These are phyloP conservation scores for Ochlodes sylvanus DNA, from an alignment of 2,888 invertebrate species.

Conservation along the genomic window DNA sequence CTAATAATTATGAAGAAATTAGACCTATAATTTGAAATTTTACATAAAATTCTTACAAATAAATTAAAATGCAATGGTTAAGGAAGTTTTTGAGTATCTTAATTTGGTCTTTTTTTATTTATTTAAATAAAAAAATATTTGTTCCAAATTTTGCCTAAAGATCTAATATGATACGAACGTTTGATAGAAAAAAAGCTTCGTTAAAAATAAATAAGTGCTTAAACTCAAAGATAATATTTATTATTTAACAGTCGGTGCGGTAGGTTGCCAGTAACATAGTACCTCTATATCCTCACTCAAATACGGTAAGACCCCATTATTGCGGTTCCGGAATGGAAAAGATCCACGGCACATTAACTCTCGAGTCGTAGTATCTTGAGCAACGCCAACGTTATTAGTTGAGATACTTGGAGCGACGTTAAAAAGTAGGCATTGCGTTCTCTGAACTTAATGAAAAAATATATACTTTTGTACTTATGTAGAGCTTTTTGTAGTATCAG, in stretches of 20 bases:
- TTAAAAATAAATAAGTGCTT: not conserved
- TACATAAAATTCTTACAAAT: no score
- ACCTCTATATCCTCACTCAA: constrained; percentile 7
- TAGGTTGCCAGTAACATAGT: constrained; percentile 1
- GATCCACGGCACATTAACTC: constrained; percentile 36
- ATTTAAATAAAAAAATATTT: no score
- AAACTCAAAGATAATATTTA: not conserved
- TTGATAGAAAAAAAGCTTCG: no score
- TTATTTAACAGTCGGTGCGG: not conserved
- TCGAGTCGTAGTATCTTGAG: constrained; percentile 28
- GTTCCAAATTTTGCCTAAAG: no score
- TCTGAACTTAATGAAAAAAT: constrained; percentile 4
- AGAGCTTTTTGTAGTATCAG: no score
- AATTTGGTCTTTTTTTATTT: no score
- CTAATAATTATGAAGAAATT: no score
- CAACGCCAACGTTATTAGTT: constrained; percentile 31
- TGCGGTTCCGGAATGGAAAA: constrained; percentile 35
- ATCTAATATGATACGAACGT: no score
- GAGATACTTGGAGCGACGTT: constrained; percentile 31
- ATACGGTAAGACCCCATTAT: constrained; percentile 29
- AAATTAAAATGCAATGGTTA: no score
- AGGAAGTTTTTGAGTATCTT: no score
- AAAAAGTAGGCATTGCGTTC: constrained; percentile 18
- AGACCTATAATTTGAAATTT: no score
- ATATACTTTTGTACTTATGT: not conserved